These are phyloP conservation scores for Willowsia nigromaculata DNA, from an alignment of 2,888 invertebrate species.

Conservation along the genomic window DNA sequence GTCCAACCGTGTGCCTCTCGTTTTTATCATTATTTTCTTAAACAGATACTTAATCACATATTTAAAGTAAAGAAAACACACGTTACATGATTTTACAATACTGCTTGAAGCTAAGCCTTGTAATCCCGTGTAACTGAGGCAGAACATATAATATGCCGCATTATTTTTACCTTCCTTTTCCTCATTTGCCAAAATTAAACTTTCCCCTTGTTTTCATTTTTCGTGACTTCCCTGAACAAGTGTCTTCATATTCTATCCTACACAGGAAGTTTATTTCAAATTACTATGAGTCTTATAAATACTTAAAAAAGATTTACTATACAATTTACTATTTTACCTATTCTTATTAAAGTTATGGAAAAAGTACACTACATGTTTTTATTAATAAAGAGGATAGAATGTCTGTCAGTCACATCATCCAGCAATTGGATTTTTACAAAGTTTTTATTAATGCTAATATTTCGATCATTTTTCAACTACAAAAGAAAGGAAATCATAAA, in stretches of 20 bases:
- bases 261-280: too few species aligned
- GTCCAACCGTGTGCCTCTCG: conserved; percentile 33
- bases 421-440: background rate
- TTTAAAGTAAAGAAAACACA: background rate
- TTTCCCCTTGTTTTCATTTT: background rate
- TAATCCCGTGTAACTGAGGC: background rate
- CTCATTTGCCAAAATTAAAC: background rate
- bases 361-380: background rate
- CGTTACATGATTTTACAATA: background rate
- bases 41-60: background rate
- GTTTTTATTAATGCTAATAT: background rate
- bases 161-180: background rate
- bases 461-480: background rate
- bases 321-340: background rate
- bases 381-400: background rate
- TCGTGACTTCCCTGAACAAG: too few species aligned
- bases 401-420: background rate
- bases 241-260: too few species aligned
- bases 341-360: background rate
- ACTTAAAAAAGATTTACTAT: background rate
- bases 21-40: conserved; percentile 29
- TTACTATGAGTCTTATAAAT: too few species aligned
- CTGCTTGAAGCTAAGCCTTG: background rate
- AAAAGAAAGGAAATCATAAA: too few species aligned
- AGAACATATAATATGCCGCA: background rate